Percentiles rank a stretch among this genome's conserved stretches.
These are phyloP conservation scores for Anolis apletophallus DNA, from an alignment of 2,797 vertebrate genomes.

Conservation along the genomic window DNA sequence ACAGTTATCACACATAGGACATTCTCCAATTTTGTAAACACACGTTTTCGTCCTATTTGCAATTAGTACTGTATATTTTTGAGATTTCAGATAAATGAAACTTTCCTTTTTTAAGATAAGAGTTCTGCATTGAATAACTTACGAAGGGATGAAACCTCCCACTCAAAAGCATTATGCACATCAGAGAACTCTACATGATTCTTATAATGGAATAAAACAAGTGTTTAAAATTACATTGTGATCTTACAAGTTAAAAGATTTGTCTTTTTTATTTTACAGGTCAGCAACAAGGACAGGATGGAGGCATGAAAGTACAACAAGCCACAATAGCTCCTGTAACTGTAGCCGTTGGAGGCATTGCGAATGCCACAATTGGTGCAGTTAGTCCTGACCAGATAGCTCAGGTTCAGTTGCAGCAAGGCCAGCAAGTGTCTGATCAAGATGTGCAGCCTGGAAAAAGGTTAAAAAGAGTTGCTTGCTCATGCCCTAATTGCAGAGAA, in stretches of 20 bases:
- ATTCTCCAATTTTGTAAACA: neutral
- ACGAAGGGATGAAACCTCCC: no score
- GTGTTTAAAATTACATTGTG: constrained; percentile 5
- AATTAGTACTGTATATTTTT: neutral
- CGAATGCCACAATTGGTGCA: constrained; percentile 89
- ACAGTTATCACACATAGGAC: neutral
- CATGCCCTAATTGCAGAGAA: constrained; percentile 98
- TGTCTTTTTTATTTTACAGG: constrained; percentile 78
- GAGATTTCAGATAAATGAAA: neutral
- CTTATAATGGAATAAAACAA: neutral
- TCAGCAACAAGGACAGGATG: constrained; percentile 94
- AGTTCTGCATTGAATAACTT: neutral
- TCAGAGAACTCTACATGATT: neutral
- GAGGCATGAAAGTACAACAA: constrained; percentile 91
- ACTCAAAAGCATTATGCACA: neutral
- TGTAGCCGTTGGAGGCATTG: constrained; percentile 91
- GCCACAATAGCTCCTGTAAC: constrained; percentile 92
- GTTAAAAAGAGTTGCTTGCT: constrained; percentile 94
- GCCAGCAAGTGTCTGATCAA: constrained; percentile 94
- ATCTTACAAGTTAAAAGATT: constrained; percentile 10
- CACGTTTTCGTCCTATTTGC: neutral
- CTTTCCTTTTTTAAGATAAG: constrained; percentile 1
- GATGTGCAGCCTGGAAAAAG: constrained; percentile 95
- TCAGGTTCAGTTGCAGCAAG: constrained; percentile 88
- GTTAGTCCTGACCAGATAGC: constrained; percentile 95